A percentile compares a stretch with the other conserved stretches of the same genome.
Conservation (phyloP, 2,888 invertebrate species). For the Sminthurides aquaticus region DNA sequence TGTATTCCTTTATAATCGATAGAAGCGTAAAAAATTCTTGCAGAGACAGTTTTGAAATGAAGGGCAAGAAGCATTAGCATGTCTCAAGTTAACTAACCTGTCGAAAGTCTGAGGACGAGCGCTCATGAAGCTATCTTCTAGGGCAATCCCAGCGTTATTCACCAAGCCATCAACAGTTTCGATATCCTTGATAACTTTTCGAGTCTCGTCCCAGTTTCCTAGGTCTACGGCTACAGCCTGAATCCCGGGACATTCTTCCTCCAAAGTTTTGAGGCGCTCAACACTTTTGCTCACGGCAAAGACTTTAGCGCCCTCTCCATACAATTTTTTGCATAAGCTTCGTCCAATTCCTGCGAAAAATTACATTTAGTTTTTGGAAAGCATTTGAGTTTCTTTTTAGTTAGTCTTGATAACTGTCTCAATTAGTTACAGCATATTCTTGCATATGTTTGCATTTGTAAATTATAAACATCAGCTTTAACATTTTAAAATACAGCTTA, state of each 20-base stretch:
- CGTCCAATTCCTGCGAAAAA: slow-evolving; percentile 57
- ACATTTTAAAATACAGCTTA: too few relatives aligned
- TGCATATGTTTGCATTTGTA: too few relatives aligned
- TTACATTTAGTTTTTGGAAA: not conserved
- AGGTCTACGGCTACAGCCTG: slow-evolving; percentile 64
- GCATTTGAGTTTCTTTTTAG: not conserved
- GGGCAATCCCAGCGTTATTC: slow-evolving; percentile 77
- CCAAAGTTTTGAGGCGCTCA: slow-evolving; percentile 58
- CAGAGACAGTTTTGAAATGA: not conserved
- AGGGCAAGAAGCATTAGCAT: not conserved
- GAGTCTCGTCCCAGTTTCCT: slow-evolving; percentile 66
- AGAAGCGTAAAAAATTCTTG: not conserved
- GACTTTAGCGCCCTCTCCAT: slow-evolving; percentile 55
- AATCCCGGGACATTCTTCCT: slow-evolving; percentile 54
- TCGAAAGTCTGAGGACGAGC: slow-evolving; percentile 63
- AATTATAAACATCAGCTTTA: too few relatives aligned
- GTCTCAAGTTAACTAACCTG: slow-evolving; percentile 50
- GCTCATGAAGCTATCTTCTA: slow-evolving; percentile 62
- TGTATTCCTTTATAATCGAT: too few relatives aligned
- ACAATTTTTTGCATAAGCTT: slow-evolving; percentile 46
- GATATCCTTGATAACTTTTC: slow-evolving; percentile 53
- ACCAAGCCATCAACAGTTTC: slow-evolving; percentile 72
- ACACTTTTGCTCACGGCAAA: slow-evolving; percentile 67
- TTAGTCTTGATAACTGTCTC: too few relatives aligned
- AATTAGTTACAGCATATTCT: too few relatives aligned